A percentile compares a stretch with the other conserved stretches of the same genome.
Evolutionary conservation across 2,888 invertebrate genomes (phyloP).

Genomic region (Congeria kusceri): DNA sequence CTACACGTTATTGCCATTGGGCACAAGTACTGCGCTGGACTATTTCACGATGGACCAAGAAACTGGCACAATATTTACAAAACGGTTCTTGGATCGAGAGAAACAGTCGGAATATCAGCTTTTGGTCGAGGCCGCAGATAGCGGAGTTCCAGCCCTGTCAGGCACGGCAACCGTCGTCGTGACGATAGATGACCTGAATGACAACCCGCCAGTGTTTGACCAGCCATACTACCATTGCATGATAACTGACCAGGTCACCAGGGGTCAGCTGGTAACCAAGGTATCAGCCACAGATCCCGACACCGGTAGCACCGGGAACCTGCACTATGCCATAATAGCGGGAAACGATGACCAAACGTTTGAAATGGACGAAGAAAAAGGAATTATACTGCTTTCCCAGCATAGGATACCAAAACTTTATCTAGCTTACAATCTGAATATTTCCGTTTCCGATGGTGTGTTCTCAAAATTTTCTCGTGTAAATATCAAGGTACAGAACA

Average conservation of each 20-base stretch:
- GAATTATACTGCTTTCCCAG: constrained; percentile 90
- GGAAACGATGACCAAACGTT: constrained; percentile 89
- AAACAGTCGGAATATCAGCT: constrained; percentile 90
- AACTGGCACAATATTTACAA: constrained; percentile 92
- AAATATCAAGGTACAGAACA: constrained; percentile 76
- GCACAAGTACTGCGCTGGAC: constrained; percentile 85
- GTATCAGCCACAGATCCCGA: constrained; percentile 96
- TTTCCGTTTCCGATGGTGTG: constrained; percentile 97
- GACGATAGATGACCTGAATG: constrained; percentile 94
- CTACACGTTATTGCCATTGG: constrained; percentile 89
- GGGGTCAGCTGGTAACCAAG: constrained; percentile 95
- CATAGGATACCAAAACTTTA: constrained; percentile 91
- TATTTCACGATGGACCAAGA: constrained; percentile 92
- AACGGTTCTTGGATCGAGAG: constrained; percentile 80
- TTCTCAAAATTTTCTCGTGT: constrained; percentile 93
- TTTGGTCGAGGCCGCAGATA: constrained; percentile 92
- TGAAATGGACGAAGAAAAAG: constrained; percentile 81
- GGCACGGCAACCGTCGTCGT: constrained; percentile 94
- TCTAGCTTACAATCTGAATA: constrained; percentile 91
- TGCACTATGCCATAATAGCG: constrained; percentile 93
- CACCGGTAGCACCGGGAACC: constrained; percentile 90
- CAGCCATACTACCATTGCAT: constrained; percentile 89
- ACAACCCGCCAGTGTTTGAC: constrained; percentile 90
- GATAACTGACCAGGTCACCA: constrained; percentile 92
- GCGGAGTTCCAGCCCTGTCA: constrained; percentile 92